A percentile compares a stretch with the other conserved stretches of the same genome.
phyloP scores from a whole-genome alignment of 1,140 invertebrate genomes.

The Dolichoris vasculosae region DNA sequence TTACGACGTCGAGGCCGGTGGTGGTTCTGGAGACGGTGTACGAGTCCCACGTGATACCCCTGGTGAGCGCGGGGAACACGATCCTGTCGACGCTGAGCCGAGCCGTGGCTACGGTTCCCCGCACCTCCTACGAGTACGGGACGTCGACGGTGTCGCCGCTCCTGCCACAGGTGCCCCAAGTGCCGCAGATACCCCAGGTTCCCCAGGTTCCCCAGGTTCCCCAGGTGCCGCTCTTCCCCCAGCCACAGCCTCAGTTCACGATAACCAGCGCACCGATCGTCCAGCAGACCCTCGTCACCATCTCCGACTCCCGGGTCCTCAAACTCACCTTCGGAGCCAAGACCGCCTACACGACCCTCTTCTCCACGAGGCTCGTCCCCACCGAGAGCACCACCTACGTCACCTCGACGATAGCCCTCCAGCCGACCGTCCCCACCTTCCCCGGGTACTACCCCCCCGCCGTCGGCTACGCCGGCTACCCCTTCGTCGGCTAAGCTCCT shows the following conservation, averaged over 20 bases:
- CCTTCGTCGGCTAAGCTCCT: constrained; percentile 80
- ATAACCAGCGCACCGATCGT: constrained; percentile 88
- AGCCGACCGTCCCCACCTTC: constrained; percentile 79
- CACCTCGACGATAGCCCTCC: constrained; percentile 84
- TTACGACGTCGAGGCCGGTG: constrained; percentile 85
- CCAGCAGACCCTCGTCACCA: constrained; percentile 85
- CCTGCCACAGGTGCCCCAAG: constrained; percentile 69
- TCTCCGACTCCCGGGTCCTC: constrained; percentile 87
- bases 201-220: constrained; percentile 73
- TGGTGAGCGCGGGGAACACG: constrained; percentile 84
- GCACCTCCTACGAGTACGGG: constrained; percentile 83
- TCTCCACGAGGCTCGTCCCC: constrained; percentile 88
- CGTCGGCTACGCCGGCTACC: constrained; percentile 80
- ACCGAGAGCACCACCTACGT: constrained; percentile 88
- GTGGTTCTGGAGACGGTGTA: constrained; percentile 85
- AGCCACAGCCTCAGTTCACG: constrained; percentile 81
- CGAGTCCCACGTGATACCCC: constrained; percentile 86
- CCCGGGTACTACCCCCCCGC: constrained; percentile 86
- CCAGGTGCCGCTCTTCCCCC: constrained; percentile 75
- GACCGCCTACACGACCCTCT: constrained; percentile 90
- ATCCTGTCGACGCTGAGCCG: constrained; percentile 85
- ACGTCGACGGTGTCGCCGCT: constrained; percentile 79
- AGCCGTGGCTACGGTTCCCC: constrained; percentile 81
- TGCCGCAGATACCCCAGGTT: constrained; percentile 73
- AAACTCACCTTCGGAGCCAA: constrained; percentile 92